Evolutionary conservation across 2,888 invertebrate species (phyloP).

Genomic region (Ptychoptera albimana): DNA sequence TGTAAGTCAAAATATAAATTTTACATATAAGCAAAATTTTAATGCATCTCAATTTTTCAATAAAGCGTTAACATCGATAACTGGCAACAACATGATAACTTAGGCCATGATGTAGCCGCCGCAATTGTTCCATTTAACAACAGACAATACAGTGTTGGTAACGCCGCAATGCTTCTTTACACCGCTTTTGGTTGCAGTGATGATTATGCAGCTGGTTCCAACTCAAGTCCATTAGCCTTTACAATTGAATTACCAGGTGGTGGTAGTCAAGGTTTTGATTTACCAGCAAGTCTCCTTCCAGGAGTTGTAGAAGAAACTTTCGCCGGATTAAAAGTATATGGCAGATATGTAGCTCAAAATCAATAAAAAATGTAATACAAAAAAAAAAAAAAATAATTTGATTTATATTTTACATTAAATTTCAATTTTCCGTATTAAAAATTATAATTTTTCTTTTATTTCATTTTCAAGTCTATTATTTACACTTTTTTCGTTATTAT

Average conservation of each 20-base stretch:
- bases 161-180: conserved; percentile 31
- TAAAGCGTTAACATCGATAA: conserved; percentile 26
- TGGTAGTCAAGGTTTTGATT: conserved; percentile 36
- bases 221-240: conserved; percentile 39
- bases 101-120: conserved; percentile 24
- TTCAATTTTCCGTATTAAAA: too few relatives aligned
- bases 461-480: too few relatives aligned
- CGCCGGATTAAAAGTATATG: conserved; percentile 28
- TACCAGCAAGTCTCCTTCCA: conserved; percentile 36
- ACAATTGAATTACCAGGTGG: conserved; percentile 49
- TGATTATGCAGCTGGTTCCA: conserved; percentile 43
- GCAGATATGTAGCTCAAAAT: conserved; percentile 11
- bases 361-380: background rate
- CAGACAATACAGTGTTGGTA: conserved; percentile 29
- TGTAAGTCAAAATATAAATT: conserved; percentile 16
- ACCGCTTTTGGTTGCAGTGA: conserved; percentile 43
- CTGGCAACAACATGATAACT: conserved; percentile 25
- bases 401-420: background rate
- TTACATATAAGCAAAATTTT: background rate
- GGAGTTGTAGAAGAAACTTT: conserved; percentile 43
- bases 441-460: too few relatives aligned
- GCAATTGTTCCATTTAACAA: conserved; percentile 26
- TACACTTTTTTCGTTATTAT: too few relatives aligned
- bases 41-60: background rate
- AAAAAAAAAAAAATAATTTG: background rate